Conservation (phyloP, 2,888 invertebrate genomes). For the Cacoxenus indagator region DNA sequence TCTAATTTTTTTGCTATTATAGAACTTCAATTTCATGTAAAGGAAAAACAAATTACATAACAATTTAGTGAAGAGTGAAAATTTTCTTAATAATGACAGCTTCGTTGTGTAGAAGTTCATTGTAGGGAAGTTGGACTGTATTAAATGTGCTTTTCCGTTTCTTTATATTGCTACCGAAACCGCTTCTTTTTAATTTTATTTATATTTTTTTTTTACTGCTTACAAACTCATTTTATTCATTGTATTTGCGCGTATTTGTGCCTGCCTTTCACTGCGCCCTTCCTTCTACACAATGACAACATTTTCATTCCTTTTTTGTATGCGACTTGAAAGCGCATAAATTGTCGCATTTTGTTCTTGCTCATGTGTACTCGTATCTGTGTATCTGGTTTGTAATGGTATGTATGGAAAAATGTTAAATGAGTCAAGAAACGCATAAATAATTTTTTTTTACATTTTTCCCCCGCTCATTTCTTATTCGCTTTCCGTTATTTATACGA, state of each 20-base stretch:
- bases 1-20: too few species aligned
- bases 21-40: too few species aligned
- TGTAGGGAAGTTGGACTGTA: too few species aligned
- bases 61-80: too few species aligned
- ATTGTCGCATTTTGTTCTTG: constrained; percentile 18
- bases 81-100: too few species aligned
- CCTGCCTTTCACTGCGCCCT: background rate
- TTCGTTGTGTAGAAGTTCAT: too few species aligned
- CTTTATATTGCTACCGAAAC: too few species aligned
- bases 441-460: background rate
- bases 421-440: constrained; percentile 23
- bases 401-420: constrained; percentile 18
- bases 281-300: background rate
- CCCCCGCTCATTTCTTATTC: background rate
- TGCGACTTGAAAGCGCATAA: constrained; percentile 8
- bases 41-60: too few species aligned
- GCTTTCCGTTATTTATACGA: constrained; percentile 12
- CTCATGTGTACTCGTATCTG: background rate
- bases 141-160: too few species aligned
- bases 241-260: background rate
- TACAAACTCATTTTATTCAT: background rate
- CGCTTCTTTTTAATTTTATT: too few species aligned
- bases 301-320: background rate
- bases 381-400: background rate
- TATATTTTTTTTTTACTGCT: background rate